A percentile compares a stretch with the other conserved stretches of the same genome.
phyloP scores from a whole-genome alignment of 2,113 vertebrate species.

The Ceyx cyanopectus region DNA sequence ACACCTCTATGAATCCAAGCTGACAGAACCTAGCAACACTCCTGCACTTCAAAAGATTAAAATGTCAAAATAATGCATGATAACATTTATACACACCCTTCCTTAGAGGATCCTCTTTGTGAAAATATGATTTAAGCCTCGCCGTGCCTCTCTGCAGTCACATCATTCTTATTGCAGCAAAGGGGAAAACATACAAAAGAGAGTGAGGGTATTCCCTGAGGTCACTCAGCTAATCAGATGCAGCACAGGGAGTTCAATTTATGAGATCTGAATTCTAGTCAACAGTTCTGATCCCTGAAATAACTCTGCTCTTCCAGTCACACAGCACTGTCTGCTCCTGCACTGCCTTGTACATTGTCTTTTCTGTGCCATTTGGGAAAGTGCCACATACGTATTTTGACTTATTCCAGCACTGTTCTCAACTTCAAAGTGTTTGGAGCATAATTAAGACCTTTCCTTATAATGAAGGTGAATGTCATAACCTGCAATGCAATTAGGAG shows the following conservation, averaged over 20 bases:
- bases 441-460: slow-evolving; percentile 45
- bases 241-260: not conserved
- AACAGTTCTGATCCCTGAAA: not conserved
- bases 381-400: not conserved
- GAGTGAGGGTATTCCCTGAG: not conserved
- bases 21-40: not conserved
- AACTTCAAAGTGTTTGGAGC: slow-evolving; percentile 37
- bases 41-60: not conserved
- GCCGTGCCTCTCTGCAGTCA: not conserved
- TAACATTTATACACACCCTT: not conserved
- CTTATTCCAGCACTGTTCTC: slow-evolving; percentile 1
- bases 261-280: not conserved
- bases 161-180: not conserved
- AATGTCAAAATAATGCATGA: not conserved
- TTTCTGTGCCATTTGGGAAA: slow-evolving; percentile 18
- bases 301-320: not conserved
- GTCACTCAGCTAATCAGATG: not conserved
- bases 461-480: slow-evolving; percentile 9
- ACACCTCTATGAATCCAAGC: not conserved
- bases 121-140: not conserved
- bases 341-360: not conserved
- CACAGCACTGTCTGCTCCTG: not conserved
- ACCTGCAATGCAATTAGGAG: not conserved
- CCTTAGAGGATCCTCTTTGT: not conserved
- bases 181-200: not conserved